Evolutionary conservation across 1,140 invertebrate genomes (phyloP).

Genomic region (Hylyphantes graminicola): DNA sequence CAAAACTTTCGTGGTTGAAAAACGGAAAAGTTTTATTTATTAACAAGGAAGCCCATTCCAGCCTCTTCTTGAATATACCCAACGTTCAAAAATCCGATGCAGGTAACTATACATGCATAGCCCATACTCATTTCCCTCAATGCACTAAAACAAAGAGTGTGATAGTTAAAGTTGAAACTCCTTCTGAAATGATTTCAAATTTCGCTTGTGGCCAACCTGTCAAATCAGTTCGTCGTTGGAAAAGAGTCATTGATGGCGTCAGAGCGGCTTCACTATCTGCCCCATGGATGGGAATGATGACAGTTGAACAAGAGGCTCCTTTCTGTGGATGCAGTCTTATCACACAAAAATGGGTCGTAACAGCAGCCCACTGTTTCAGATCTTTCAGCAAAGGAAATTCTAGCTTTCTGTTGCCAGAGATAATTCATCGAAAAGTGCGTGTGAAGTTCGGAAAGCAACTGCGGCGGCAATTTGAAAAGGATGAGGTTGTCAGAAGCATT

Average conservation of each 20-base stretch:
- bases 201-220: conserved; percentile 41
- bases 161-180: conserved; percentile 7
- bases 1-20: conserved; percentile 40
- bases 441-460: conserved; percentile 62
- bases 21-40: background rate
- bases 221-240: conserved; percentile 11
- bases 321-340: conserved; percentile 62
- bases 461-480: conserved; percentile 52
- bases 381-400: background rate
- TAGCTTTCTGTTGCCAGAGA: conserved; percentile 35
- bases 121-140: background rate
- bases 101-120: conserved; percentile 41
- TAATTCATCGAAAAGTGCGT: conserved; percentile 24
- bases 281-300: conserved; percentile 61
- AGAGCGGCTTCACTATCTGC: conserved; percentile 47
- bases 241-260: conserved; percentile 55
- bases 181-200: background rate
- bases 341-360: conserved; percentile 64
- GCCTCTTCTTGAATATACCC: conserved; percentile 6
- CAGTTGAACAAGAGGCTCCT: conserved; percentile 35
- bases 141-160: conserved; percentile 29
- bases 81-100: conserved; percentile 10
- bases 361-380: conserved; percentile 65
- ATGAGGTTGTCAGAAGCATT: conserved; percentile 54
- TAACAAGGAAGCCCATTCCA: background rate